A percentile compares a stretch with the other conserved stretches of the same genome.
These are phyloP conservation scores for Cryptus armator DNA, from an alignment of 2,888 invertebrate species.

Conservation along the genomic window DNA sequence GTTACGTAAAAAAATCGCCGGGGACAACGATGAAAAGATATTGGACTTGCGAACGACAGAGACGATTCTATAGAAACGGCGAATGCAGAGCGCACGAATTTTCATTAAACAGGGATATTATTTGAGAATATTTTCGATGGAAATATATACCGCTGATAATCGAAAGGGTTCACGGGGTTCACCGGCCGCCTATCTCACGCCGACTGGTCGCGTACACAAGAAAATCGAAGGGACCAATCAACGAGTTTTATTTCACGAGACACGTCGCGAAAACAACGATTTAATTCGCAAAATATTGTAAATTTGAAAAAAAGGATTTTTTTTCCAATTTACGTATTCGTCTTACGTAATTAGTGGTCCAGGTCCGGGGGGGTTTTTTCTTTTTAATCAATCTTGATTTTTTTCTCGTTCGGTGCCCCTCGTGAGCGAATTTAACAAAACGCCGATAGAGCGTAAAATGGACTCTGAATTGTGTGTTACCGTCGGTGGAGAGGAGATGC, in stretches of 20 bases:
- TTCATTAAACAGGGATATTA: neutral
- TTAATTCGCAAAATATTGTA: neutral
- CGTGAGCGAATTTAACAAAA: neutral
- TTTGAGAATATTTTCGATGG: neutral
- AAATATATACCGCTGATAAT: neutral
- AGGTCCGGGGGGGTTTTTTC: neutral
- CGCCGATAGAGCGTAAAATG: constrained; percentile 45
- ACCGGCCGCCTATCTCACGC: neutral
- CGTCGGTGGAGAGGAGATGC: neutral
- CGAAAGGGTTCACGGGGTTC: neutral
- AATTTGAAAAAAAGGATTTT: neutral
- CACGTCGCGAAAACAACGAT: neutral
- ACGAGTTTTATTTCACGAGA: no score
- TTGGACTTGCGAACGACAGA: neutral
- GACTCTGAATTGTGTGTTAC: constrained; percentile 12
- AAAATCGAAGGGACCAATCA: neutral
- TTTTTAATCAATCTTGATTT: neutral
- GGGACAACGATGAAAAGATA: neutral
- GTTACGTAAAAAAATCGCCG: neutral
- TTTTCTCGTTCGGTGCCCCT: neutral
- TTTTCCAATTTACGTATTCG: neutral
- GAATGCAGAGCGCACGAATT: neutral
- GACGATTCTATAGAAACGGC: neutral
- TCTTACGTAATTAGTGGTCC: neutral
- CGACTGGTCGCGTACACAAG: neutral